Base-by-base conservation (phyloP, 2,888 invertebrate species). In the Agelastica alni region DNA sequence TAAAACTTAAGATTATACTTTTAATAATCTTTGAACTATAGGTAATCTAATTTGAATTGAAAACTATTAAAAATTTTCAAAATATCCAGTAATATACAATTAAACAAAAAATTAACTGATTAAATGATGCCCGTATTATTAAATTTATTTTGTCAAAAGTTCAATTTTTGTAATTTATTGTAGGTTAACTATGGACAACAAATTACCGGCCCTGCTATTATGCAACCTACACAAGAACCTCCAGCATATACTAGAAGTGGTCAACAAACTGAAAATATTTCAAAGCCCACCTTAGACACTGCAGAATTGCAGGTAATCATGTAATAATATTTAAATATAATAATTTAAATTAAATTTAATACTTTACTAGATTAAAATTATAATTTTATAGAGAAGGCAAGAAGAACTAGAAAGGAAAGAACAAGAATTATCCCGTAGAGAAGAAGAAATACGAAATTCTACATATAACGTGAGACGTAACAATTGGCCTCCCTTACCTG, bases 401-500 rank as follows among this genome's bases (percentile, higher is more conserved):
- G 92, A 95, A 75, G 95, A 96, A 76, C 77, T 96, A 58, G 96
- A 96, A 77, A 83, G 90, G 55, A 96, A 95, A 80, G 93, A 94
- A 34, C 90, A 91, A 63, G 94, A 95, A 75, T 75, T 96, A 58
- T 89, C 91, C 53, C 82, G 92, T 64, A 85, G 93, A 68, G 95
- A 96, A 75, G 93, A 95, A 63, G 93, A 94, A 77, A 81, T 96
- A 63, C 78, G 85, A 30, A 81, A 84, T 12, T 82, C 82, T 78
- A 7, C 80, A 45, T 78, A 76, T 56, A 84, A 86, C 30, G 85
- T 85, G 4, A 78, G 93, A 64, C 83, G 90, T 65, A 97, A 99
- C 77, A 99, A 99, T 79, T 99, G 97, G 96, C 99, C 99, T 1
- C 99, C 99, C 0, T 77, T 99, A 61, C 98, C 99, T 1, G 87